Evolutionary conservation across 1,140 invertebrate genomes (phyloP).

Genomic region (Magallana angulata): DNA sequence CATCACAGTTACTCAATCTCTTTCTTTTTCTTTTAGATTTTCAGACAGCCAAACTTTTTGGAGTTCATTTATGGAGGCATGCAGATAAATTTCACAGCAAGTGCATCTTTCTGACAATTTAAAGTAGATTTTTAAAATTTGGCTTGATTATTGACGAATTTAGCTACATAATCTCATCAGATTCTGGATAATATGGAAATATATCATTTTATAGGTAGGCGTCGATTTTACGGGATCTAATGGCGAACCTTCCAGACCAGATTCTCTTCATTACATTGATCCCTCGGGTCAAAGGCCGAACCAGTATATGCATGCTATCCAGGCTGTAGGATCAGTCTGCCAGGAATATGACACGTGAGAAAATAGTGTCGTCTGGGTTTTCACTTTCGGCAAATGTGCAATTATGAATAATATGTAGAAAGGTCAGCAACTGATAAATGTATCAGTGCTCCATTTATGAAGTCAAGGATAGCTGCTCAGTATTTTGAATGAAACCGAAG

Average conservation of each 20-base stretch:
- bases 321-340: slow-evolving; percentile 83
- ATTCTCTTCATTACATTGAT: slow-evolving; percentile 81
- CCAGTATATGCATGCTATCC: slow-evolving; percentile 79
- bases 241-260: slow-evolving; percentile 81
- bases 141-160: not conserved
- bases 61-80: slow-evolving; percentile 77
- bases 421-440: too few species aligned
- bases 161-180: too few species aligned
- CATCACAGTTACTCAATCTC: too few species aligned
- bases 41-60: slow-evolving; percentile 72
- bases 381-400: too few species aligned
- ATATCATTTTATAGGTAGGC: slow-evolving; percentile 74
- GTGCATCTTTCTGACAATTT: slow-evolving; percentile 32
- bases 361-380: not conserved
- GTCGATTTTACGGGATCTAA: slow-evolving; percentile 87
- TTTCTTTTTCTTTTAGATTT: slow-evolving; percentile 64
- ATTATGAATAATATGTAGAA: too few species aligned
- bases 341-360: slow-evolving; percentile 83
- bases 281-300: slow-evolving; percentile 49
- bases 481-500: too few species aligned
- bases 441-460: too few species aligned
- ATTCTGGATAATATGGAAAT: not conserved
- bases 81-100: slow-evolving; percentile 77
- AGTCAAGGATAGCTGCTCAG: too few species aligned
- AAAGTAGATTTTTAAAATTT: too few species aligned